These are phyloP conservation scores for Mirounga angustirostris DNA, from an alignment of 2,113 vertebrate genomes.

Conservation along the genomic window DNA sequence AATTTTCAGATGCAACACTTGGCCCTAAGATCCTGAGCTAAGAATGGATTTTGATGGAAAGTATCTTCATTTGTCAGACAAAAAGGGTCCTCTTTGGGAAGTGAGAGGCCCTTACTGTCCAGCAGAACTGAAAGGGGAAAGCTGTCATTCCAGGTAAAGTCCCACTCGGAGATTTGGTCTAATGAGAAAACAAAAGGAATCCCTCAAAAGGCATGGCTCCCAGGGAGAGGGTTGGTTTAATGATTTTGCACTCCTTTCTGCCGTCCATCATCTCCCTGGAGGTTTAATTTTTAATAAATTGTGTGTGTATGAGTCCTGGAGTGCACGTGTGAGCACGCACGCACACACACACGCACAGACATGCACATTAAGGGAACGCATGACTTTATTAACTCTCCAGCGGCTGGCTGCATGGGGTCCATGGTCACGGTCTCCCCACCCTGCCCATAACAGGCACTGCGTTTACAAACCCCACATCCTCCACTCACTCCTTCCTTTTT, in stretches of 20 bases:
- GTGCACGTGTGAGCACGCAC: neutral
- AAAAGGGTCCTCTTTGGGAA: neutral
- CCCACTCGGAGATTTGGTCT: rapidly evolving
- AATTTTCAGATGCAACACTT: conserved; percentile 64
- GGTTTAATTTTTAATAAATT: neutral
- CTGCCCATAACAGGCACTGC: neutral
- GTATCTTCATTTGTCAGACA: conserved; percentile 4
- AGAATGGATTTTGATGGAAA: conserved; percentile 55
- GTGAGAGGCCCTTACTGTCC: neutral
- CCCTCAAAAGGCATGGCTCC: neutral
- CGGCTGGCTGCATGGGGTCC: rapidly evolving
- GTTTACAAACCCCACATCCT: neutral
- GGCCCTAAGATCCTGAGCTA: neutral
- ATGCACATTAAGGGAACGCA: neutral
- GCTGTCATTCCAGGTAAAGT: rapidly evolving
- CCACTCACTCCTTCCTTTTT: neutral
- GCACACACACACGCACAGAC: rapidly evolving
- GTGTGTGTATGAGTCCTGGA: neutral
- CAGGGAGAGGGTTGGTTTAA: neutral
- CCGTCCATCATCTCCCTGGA: neutral
- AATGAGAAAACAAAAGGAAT: neutral
- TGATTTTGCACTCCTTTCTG: neutral
- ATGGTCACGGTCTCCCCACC: rapidly evolving
- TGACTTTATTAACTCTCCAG: neutral
- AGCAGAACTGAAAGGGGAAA: neutral